These are phyloP conservation scores for Paramormyrops hopkinsi DNA, from an alignment of 2,797 vertebrate species.

Conservation along the genomic window DNA sequence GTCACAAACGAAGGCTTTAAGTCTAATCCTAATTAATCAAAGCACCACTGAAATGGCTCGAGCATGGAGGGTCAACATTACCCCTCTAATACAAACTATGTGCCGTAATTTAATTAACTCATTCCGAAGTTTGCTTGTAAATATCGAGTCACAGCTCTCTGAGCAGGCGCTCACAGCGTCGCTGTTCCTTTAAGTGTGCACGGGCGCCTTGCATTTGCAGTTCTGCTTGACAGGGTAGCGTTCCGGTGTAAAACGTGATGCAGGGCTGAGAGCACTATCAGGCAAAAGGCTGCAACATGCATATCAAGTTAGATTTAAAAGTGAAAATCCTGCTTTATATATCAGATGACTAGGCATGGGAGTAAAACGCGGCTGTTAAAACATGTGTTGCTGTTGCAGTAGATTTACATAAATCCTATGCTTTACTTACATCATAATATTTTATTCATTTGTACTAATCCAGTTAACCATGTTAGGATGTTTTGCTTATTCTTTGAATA, in stretches of 20 bases:
- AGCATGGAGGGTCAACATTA: conserved; percentile 15
- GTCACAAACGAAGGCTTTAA: neutral
- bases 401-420: neutral
- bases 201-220: conserved; percentile 17
- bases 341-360: neutral
- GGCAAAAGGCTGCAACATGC: neutral
- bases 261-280: neutral
- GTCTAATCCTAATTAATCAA: conserved; percentile 9
- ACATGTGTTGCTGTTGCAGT: neutral
- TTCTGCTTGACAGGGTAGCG: conserved; percentile 15
- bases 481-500: neutral
- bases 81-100: conserved; percentile 12
- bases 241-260: conserved; percentile 16
- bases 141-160: conserved; percentile 23
- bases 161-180: neutral
- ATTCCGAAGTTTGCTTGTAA: conserved; percentile 25
- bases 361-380: neutral
- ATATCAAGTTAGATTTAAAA: neutral
- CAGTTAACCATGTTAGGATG: neutral
- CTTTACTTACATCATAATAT: neutral
- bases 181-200: neutral
- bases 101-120: conserved; percentile 17
- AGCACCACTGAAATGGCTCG: neutral
- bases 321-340: neutral
- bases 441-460: neutral